Base-by-base conservation (phyloP, 2,113 vertebrate genomes). In the Tachysurus vachellii region DNA sequence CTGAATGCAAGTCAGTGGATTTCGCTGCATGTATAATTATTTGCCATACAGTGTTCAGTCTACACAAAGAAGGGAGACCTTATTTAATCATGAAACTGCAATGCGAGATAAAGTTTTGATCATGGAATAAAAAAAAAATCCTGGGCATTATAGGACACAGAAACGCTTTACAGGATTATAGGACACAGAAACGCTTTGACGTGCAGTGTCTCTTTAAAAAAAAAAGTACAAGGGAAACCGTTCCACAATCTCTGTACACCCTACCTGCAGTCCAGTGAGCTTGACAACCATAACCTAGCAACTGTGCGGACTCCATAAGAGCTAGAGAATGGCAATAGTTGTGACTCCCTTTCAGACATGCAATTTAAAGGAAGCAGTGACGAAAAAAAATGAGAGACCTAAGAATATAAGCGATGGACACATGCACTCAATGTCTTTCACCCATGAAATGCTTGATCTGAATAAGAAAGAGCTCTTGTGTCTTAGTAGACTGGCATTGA, bases 401-500 rank as follows among this genome's bases (percentile, higher is more conserved):
- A 0, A 79, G 53, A 62, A 80, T 54, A 83, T 8, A 28, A 26
- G 23, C 28, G 47, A 83, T 36, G 44, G 71, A 83, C 68, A 87
- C 62, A 80, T 81, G 77, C 85, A 64, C 85, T 59, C 26, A 62
- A 68, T 26, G 77, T 75, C 85, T 87, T 88, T 88, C 76, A 86
- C 50, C 77, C 82, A 28, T 47, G 50, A 85, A 85, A 83, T n/a
- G 19, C 61, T 82, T 47, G 16, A 88, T 88, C 85, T 90, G 84
- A 90, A 90, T 90, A 53, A 90, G 77, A 90, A 86, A 88, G 47
- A 87, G 31, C 85, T 53, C 73, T 84, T 83, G 42, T 47, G 80
- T 83, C 31, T 44, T 57, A 57, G 19, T 85, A 84, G 57, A 82
- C 86, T n/a, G 47, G 53, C 82, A 80, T 76, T 77, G 80, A 88